phyloP scores from a whole-genome alignment of 1,140 invertebrate genomes.

The Zaprionus davidi region DNA sequence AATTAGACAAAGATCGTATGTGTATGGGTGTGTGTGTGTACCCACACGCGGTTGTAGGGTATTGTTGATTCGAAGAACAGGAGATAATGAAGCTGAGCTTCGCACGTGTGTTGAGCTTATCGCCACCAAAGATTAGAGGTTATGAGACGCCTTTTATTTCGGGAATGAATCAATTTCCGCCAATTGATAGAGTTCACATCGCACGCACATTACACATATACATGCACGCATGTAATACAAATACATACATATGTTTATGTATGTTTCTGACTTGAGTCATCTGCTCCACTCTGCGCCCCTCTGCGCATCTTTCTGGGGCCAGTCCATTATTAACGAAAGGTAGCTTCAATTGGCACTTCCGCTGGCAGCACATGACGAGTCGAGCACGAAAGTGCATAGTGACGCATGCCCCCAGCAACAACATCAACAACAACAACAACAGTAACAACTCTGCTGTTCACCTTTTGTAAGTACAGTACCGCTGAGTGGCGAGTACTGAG shows the following conservation, averaged over 20 bases:
- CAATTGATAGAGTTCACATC: background rate
- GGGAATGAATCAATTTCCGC: slow-evolving; percentile 41
- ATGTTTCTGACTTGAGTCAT: slow-evolving; percentile 2
- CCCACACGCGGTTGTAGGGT: background rate
- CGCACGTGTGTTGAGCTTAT: slow-evolving; percentile 30
- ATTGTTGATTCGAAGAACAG: background rate
- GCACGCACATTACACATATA: background rate
- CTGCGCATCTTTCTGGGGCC: slow-evolving; percentile 58
- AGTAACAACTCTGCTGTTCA: slow-evolving; percentile 41
- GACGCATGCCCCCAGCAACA: slow-evolving; percentile 52
- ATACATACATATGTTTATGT: background rate
- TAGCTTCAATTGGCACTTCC: slow-evolving; percentile 80
- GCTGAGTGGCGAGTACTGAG: slow-evolving; percentile 2
- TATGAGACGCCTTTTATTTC: slow-evolving; percentile 10
- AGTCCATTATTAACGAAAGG: slow-evolving; percentile 70
- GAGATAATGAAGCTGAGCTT: background rate
- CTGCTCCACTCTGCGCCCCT: background rate
- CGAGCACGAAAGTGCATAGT: slow-evolving; percentile 56
- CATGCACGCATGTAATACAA: background rate
- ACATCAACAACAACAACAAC: no score
- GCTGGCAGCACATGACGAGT: slow-evolving; percentile 49
- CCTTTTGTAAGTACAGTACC: slow-evolving; percentile 65
- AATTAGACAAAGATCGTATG: slow-evolving; percentile 46
- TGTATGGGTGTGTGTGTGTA: background rate
- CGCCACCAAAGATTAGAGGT: background rate